Base-by-base conservation (phyloP, 2,113 vertebrate species). In the Podarcis muralis region DNA sequence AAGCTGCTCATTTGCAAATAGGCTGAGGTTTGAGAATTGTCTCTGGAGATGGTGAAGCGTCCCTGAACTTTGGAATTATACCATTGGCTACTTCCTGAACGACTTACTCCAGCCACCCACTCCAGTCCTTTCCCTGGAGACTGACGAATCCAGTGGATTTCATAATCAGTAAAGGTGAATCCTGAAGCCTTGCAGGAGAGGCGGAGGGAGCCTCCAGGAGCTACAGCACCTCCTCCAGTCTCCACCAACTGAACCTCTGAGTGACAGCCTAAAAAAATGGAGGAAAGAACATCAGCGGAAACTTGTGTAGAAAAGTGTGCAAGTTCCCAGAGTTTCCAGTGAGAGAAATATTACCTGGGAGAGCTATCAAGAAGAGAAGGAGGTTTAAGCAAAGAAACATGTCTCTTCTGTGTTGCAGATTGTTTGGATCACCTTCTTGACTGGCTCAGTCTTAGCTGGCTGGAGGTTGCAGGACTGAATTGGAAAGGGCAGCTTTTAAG, bases 111-210 rank as follows among this genome's bases (percentile, higher is more conserved):
- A 22, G 74, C 65, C 43, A 90, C 82, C 89, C 92, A 93, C 74
- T 90, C 87, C 66, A 90, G 84, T 30, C 72, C 82, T 90, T 95
- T 94, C 59, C 93, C 95, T 75, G 92, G 86, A 91, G 90, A 71
- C 48, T 80, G 78, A 20, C 53, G 48, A 1, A 80, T 18, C 78
- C 78, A 80, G 30, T 80, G 1, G 27, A 79, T 79, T 15, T 0
- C 1, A 32, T 59, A 59, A 30, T 1, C 0, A 3, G 43, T 32
- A n/a, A 80, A 80, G 30, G 4, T 59, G 53, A 59, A 80, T 30
- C 78, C 53, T 1, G 78, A 80, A 18, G 15, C 78, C 16, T 80
- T 27, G 48, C 78, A 80, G 53, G 78, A 32, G 27, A 80, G 78
- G 30, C 53, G 53, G 5, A 80, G 78, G 78, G 78, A 57, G 3